These are phyloP conservation scores for Neostethus bicornis DNA, from an alignment of 2,797 vertebrate genomes.

Conservation along the genomic window DNA sequence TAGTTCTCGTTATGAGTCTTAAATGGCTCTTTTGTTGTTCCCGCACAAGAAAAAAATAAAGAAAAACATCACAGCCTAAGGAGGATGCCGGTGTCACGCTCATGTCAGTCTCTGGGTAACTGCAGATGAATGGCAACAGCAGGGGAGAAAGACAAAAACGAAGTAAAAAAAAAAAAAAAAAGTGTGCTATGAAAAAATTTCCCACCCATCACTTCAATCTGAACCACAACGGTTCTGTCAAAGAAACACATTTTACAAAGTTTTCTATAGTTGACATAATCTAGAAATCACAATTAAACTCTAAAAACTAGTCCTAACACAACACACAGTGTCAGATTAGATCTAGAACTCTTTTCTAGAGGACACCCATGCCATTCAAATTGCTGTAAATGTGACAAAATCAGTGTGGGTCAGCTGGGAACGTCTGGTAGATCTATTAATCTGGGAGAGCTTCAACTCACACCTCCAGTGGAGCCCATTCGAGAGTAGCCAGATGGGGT, in stretches of 20 bases:
- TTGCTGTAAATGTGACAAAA: no score
- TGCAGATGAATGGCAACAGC: slow-evolving; percentile 62
- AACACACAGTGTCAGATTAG: background rate
- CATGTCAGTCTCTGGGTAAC: slow-evolving; percentile 66
- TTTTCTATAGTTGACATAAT: background rate
- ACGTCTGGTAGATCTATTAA: no score
- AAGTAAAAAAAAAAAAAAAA: slow-evolving; percentile 27
- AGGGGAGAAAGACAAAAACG: slow-evolving; percentile 46
- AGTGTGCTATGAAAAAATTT: slow-evolving; percentile 30
- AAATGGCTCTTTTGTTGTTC: slow-evolving; percentile 70
- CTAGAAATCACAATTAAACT: background rate
- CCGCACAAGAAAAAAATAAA: slow-evolving; percentile 45
- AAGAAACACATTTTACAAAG: slow-evolving; percentile 6
- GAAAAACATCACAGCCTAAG: slow-evolving; percentile 54
- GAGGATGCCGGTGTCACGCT: slow-evolving; percentile 63
- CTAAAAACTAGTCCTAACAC: background rate
- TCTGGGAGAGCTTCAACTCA: no score
- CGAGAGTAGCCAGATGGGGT: no score
- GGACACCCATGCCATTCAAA: no score
- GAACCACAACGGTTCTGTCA: background rate
- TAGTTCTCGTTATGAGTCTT: slow-evolving; percentile 60
- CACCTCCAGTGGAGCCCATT: no score
- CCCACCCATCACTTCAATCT: background rate
- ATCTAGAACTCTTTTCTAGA: no score
- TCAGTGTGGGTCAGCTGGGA: no score